Percentiles rank a stretch among this genome's conserved stretches.
phyloP scores from a whole-genome alignment of 2,888 invertebrate genomes.

The Leptinotarsa peninsularis region DNA sequence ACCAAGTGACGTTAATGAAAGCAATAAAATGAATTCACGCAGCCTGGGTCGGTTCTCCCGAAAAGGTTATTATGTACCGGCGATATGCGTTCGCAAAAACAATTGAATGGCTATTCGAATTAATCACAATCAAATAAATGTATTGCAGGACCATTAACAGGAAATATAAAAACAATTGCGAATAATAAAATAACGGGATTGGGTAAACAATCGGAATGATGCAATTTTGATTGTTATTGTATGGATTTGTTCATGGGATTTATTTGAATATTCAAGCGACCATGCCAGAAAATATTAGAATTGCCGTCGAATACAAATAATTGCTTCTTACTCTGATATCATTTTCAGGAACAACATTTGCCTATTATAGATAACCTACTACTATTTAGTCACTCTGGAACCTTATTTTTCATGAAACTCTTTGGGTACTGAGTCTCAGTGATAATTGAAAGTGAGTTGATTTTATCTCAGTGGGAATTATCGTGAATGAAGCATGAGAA shows the following conservation, averaged over 20 bases:
- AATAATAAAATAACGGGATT: not conserved
- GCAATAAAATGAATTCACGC: not conserved
- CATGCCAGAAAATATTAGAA: too few relatives aligned
- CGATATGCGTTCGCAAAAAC: not conserved
- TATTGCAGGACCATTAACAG: not conserved
- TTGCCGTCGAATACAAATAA: too few relatives aligned
- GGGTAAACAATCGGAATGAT: not conserved
- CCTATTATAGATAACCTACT: too few relatives aligned
- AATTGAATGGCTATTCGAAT: conserved; percentile 3
- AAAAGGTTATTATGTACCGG: not conserved
- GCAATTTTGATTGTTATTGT: not conserved
- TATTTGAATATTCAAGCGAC: not conserved
- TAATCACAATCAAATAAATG: conserved; percentile 12
- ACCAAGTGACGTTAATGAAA: conserved; percentile 2
- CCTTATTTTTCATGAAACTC: too few relatives aligned
- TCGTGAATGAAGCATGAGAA: too few relatives aligned
- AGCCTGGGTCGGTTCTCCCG: not conserved
- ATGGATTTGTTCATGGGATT: not conserved
- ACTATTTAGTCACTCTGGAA: too few relatives aligned
- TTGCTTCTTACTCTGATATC: too few relatives aligned
- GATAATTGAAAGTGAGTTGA: too few relatives aligned
- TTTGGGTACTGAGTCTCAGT: too few relatives aligned
- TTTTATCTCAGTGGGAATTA: too few relatives aligned
- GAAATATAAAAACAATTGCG: conserved; percentile 12
- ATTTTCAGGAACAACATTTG: too few relatives aligned